Evolutionary conservation across 2,888 invertebrate genomes (phyloP), one percentile per base, ranked within the genome.

Genomic region (Trimorus sp.): DNA sequence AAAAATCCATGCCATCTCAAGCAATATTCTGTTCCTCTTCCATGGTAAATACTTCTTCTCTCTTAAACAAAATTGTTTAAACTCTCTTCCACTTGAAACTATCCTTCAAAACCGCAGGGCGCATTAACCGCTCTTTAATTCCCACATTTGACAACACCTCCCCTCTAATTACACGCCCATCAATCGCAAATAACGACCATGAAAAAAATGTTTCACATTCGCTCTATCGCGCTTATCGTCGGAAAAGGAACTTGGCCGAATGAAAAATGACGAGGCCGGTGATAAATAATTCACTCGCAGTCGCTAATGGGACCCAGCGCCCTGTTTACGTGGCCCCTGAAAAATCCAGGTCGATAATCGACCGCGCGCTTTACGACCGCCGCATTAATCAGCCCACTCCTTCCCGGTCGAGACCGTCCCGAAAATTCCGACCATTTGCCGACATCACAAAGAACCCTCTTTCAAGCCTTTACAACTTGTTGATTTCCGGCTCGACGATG

Each of bases 221-320:
- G 62, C 62, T 53, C 62, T 71, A 53, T 62, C 62, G 60, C 53
- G 12, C 26, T 60, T 62, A 63, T 73, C 74, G 53, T 65, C 26
- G 49, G 37, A 66, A 40, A 37, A 48, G 62, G 26, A 62, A 66
- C 51, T 48, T 58, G 8, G 49, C 15, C 36, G 62, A 66, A 53
- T 60, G 75, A 75, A 75, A 75, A 68, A 75, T 75, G 66, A 68
- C 66, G 49, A 51, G 36, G 40, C 8, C 56, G 60, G 53, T 36
- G 48, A 68, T 68, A 76, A 68, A 76, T 76, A 76, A 76, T 68
- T 76, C 75, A 66, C 12, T 11, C 14, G 45, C 45, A 45, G 45
- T 54, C 40, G 53, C 62, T 38, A 66, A 75, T 11, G 42, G 40
- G n/a, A 14, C 15, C n/a, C 26, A 26, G 26, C 42, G 45, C 48